A percentile compares a stretch with the other conserved stretches of the same genome.
Evolutionary conservation across 2,113 vertebrate genomes (phyloP).

Genomic region (Pangasianodon hypophthalmus): DNA sequence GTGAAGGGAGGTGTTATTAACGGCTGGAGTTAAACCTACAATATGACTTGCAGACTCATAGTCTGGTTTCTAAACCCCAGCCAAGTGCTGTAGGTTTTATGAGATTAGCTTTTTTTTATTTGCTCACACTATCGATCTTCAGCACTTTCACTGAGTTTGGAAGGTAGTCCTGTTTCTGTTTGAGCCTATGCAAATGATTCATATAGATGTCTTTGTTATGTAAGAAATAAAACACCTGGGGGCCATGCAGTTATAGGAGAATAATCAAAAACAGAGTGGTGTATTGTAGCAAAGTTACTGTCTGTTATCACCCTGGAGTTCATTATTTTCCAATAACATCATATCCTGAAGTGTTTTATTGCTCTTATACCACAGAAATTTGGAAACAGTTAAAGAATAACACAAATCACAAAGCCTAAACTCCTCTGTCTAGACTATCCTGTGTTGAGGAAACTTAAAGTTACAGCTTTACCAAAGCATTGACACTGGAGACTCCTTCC

Average conservation of each 20-base stretch:
- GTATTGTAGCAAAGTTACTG: neutral
- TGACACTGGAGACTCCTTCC: neutral
- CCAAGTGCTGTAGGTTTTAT: neutral
- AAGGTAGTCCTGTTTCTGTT: neutral
- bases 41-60: constrained; percentile 9
- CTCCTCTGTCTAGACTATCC: too few species aligned
- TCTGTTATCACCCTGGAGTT: neutral
- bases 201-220: neutral
- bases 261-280: neutral
- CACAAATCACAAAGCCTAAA: too few species aligned
- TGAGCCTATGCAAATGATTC: neutral
- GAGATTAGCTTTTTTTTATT: neutral
- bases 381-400: neutral
- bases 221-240: neutral
- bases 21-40: constrained; percentile 2
- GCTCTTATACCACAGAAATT: neutral
- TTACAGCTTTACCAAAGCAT: neutral
- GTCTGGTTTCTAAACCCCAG: constrained; percentile 8
- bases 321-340: neutral
- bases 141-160: neutral
- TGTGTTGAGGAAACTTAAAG: too few species aligned
- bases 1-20: constrained; percentile 35
- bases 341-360: neutral
- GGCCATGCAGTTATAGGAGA: neutral
- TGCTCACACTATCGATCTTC: neutral